These are phyloP conservation scores for Schrankia costaestrigalis DNA, from an alignment of 2,888 invertebrate species.

Conservation along the genomic window DNA sequence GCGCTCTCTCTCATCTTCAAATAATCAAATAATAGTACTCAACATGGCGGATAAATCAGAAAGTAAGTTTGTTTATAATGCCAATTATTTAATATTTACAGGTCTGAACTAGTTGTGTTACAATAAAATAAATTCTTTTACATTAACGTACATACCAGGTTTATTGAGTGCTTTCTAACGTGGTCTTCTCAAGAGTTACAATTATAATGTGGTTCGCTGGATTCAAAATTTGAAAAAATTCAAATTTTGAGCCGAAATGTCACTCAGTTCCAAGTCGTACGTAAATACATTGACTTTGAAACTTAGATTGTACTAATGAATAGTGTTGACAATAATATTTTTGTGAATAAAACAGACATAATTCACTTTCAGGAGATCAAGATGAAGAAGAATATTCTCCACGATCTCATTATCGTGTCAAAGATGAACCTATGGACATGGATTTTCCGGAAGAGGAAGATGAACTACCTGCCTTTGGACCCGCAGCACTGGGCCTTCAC, in stretches of 20 bases:
- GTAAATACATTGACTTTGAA: constrained; percentile 24
- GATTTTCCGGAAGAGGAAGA: constrained; percentile 85
- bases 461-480: constrained; percentile 86
- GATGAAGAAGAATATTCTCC: constrained; percentile 51
- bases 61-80: constrained; percentile 83
- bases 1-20: constrained; percentile 67
- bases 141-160: constrained; percentile 22
- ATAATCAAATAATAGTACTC: constrained; percentile 63
- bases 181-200: constrained; percentile 17
- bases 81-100: constrained; percentile 23
- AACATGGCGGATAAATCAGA: constrained; percentile 91
- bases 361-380: constrained; percentile 52
- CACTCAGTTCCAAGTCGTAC: constrained; percentile 48
- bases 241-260: constrained; percentile 69
- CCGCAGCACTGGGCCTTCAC: constrained; percentile 89
- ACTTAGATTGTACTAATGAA: too few relatives aligned
- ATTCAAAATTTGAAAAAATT: constrained; percentile 81
- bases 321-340: too few relatives aligned
- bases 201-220: constrained; percentile 46
- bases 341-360: constrained; percentile 16
- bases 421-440: constrained; percentile 82
- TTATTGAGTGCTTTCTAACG: constrained; percentile 11
- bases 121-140: constrained; percentile 8
- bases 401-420: constrained; percentile 61
- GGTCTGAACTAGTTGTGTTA: background rate